Evolutionary conservation across 30 jellyfish, hydroid and myxozoan genomes (phyloP), one percentile per base, ranked within the genome.

Genomic region (Pseudorhiza aurosa): DNA sequence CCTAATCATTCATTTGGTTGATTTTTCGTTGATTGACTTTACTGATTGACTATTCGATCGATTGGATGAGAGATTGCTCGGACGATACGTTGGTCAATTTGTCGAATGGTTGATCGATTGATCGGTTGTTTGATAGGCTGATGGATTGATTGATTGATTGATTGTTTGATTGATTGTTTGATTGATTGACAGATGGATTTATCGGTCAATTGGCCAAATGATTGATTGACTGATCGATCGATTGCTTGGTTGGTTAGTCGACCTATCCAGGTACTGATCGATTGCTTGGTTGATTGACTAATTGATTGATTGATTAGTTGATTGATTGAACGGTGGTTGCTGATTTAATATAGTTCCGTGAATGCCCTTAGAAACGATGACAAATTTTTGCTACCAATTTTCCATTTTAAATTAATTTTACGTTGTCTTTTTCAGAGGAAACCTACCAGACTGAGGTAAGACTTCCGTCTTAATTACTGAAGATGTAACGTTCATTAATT

Each of bases 401-500:
- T n/a, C n/a, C n/a, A n/a, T n/a, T n/a, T n/a, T n/a, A n/a, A n/a
- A n/a, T n/a, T n/a, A n/a, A n/a, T n/a, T n/a, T n/a, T n/a, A n/a
- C n/a, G n/a, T n/a, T n/a, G n/a, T n/a, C n/a, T 36, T 12, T 75
- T 63, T 47, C 69, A 85, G 89, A 85, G 96, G 96, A 85, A 63
- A 85, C 96, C 11, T 85, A 85, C 56, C 96, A 85, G 39, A 72
- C 87, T 2, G 83, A 85, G 85, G 96, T 85, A 50, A 70, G 86
- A 29, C 24, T 7, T 2, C 36, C n/a, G 58, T 30, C 7, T 25
- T 2, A 25, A 33, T 2, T 72, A 19, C 50, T 39, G 7, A 39
- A 7, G 12, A 39, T 5, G 12, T 39, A 7, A 39, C 50, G 50
- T 39, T 39, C 12, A n/a, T n/a, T n/a, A n/a, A n/a, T n/a, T n/a